Evolutionary conservation across 2,113 vertebrate species (phyloP).

Genomic region (Oceanites oceanicus): DNA sequence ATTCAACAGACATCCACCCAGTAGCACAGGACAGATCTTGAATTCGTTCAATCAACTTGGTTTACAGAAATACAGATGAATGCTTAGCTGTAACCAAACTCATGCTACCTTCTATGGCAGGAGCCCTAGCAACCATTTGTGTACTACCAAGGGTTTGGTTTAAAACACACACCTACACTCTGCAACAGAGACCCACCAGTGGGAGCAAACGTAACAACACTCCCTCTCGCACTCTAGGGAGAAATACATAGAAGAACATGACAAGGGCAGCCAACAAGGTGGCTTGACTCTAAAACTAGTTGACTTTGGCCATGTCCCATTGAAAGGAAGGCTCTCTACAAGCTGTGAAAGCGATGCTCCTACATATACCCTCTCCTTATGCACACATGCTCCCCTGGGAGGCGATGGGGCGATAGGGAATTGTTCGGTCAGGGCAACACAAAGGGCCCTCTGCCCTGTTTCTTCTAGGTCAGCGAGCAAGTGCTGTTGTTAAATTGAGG

Average conservation of each 20-base stretch:
- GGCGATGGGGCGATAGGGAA: neutral
- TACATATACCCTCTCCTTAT: neutral
- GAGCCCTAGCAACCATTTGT: neutral
- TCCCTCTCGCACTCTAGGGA: neutral
- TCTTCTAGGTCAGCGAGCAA: neutral
- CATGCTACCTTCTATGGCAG: neutral
- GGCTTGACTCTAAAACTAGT: neutral
- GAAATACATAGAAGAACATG: neutral
- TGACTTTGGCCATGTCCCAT: neutral
- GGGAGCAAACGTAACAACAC: fast-evolving
- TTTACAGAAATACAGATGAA: neutral
- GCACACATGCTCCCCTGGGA: neutral
- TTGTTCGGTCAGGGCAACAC: neutral
- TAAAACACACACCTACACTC: neutral
- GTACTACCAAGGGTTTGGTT: neutral
- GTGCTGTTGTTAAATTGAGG: neutral
- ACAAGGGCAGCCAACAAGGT: neutral
- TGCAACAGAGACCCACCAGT: neutral
- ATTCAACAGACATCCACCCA: neutral
- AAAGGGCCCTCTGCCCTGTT: neutral
- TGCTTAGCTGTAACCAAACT: neutral
- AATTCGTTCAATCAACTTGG: neutral
- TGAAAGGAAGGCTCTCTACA: neutral
- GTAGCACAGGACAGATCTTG: neutral
- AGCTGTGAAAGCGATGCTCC: neutral